Conservation (phyloP, 2,113 vertebrate genomes). For the Erythrocercus mccallii region DNA sequence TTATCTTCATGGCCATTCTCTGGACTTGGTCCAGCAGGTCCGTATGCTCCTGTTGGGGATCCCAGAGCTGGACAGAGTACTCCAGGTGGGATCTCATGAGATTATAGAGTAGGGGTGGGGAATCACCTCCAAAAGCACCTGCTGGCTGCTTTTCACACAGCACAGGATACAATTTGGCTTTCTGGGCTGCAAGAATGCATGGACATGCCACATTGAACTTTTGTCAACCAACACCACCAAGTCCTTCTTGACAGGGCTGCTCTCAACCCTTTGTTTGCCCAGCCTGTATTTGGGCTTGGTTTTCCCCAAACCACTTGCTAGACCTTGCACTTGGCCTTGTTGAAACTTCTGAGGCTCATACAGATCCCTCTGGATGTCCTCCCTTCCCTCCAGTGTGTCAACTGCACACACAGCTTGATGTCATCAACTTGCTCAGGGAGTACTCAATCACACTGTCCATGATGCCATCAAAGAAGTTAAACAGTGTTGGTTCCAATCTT, state of each 20-base stretch:
- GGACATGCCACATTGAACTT: rapidly evolving
- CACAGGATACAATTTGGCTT: rapidly evolving
- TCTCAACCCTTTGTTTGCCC: neutral
- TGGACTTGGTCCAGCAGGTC: rapidly evolving
- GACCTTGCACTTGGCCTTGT: neutral
- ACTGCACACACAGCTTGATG: neutral
- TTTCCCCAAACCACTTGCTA: neutral
- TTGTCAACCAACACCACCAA: neutral
- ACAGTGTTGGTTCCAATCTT: neutral
- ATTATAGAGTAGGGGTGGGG: neutral
- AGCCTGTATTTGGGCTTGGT: rapidly evolving
- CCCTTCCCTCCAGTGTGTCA: neutral
- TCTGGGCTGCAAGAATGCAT: neutral
- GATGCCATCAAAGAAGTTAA: neutral
- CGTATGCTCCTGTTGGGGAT: neutral
- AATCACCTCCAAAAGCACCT: neutral
- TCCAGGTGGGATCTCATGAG: neutral
- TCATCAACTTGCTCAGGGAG: neutral
- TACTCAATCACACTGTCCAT: neutral
- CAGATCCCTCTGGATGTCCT: neutral
- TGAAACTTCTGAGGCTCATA: neutral
- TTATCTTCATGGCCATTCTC: neutral
- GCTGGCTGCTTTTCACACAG: neutral
- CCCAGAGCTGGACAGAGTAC: neutral
- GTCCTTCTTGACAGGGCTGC: neutral